These are phyloP conservation scores for Alauda arvensis DNA, from an alignment of 2,797 vertebrate species.

Conservation along the genomic window DNA sequence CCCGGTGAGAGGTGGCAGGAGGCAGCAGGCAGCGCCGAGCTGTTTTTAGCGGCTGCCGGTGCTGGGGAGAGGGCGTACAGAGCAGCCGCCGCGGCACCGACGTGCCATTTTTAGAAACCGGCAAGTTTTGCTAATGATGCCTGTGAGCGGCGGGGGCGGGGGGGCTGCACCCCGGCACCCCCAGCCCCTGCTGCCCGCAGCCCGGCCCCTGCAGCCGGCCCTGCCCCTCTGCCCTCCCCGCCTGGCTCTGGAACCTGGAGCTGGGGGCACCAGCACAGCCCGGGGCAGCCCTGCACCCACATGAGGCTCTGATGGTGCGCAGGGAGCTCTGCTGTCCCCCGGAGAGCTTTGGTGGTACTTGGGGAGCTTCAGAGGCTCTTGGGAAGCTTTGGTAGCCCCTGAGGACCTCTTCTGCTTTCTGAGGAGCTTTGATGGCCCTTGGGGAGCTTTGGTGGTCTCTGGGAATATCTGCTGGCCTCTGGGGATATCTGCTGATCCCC, in stretches of 20 bases:
- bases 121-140: neutral
- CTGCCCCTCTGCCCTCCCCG: neutral
- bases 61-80: conserved; percentile 1
- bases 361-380: neutral
- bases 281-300: too few species aligned
- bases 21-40: conserved; percentile 8
- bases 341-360: neutral
- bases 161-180: neutral
- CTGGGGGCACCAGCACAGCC: neutral
- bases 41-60: conserved; percentile 34
- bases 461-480: neutral
- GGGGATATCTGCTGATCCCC: neutral
- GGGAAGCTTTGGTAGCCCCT: neutral
- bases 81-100: neutral
- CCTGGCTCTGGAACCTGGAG: neutral
- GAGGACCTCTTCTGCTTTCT: neutral
- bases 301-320: neutral
- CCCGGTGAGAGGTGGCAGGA: neutral
- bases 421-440: neutral
- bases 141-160: neutral
- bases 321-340: neutral
- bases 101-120: conserved; percentile 2
- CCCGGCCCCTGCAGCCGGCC: neutral
- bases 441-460: neutral
- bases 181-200: rapidly evolving